These are phyloP conservation scores for Diglossa cyanea DNA, from an alignment of 2,797 vertebrate genomes.

Conservation along the genomic window DNA sequence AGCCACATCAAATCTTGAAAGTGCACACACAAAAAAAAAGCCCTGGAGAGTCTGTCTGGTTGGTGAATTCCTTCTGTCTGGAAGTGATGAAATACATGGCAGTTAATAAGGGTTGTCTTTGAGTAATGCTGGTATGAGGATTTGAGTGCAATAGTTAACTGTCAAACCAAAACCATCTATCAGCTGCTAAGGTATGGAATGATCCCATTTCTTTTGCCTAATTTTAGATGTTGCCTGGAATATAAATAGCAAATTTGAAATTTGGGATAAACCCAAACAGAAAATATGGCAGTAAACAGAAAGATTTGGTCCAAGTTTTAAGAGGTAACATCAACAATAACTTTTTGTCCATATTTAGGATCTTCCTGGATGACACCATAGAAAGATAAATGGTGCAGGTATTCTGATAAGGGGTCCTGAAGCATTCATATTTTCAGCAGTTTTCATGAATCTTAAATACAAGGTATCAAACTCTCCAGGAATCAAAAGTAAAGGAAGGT, in stretches of 20 bases:
- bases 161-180: neutral
- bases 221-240: neutral
- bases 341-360: neutral
- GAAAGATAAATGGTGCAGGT: neutral
- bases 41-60: neutral
- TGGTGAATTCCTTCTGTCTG: constrained; percentile 36
- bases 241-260: neutral
- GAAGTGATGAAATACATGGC: constrained; percentile 3
- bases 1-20: neutral
- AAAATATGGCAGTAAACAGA: neutral
- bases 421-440: neutral
- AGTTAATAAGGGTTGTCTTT: neutral
- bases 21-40: neutral
- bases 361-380: neutral
- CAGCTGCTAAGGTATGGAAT: neutral
- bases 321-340: neutral
- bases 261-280: neutral
- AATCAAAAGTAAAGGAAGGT: neutral
- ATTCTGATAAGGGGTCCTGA: neutral
- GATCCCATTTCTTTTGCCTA: neutral
- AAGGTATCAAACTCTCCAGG: neutral
- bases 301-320: neutral
- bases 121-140: neutral
- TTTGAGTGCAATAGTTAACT: neutral
- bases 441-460: neutral